Evolutionary conservation across 2,113 vertebrate genomes (phyloP).

Genomic region (Ahaetulla prasina): DNA sequence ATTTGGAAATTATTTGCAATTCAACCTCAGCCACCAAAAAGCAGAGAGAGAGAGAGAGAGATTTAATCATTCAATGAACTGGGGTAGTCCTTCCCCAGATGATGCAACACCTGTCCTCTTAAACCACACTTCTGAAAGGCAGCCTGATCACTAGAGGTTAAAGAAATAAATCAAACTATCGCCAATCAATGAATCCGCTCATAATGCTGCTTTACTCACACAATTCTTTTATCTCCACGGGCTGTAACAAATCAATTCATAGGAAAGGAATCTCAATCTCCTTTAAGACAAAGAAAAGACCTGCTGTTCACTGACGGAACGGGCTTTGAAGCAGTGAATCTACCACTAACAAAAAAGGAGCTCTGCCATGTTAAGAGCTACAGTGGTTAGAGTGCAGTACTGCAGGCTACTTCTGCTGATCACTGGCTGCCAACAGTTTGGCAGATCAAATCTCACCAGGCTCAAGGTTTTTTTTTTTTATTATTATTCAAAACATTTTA

Average conservation of each 20-base stretch:
- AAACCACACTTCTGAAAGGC: neutral
- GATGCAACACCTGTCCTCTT: neutral
- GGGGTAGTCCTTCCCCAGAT: neutral
- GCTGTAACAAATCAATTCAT: neutral
- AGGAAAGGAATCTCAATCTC: neutral
- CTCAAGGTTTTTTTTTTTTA: too few relatives aligned
- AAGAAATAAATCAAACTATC: neutral
- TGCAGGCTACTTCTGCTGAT: too few relatives aligned
- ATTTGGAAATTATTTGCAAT: neutral
- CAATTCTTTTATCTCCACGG: neutral
- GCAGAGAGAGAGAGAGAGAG: neutral
- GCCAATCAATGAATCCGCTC: neutral
- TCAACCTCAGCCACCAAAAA: neutral
- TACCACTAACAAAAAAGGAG: neutral
- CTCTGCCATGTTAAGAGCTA: neutral
- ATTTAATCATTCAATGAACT: neutral
- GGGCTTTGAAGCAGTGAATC: neutral
- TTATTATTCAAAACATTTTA: too few relatives aligned
- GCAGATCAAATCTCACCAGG: too few relatives aligned
- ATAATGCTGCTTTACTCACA: neutral
- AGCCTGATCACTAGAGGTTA: neutral
- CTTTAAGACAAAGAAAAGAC: neutral
- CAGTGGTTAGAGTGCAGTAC: too few relatives aligned
- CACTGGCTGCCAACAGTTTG: too few relatives aligned
- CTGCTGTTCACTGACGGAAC: neutral